Conservation (phyloP, 1,140 invertebrate species). For the Hylaeus anthracinus region DNA sequence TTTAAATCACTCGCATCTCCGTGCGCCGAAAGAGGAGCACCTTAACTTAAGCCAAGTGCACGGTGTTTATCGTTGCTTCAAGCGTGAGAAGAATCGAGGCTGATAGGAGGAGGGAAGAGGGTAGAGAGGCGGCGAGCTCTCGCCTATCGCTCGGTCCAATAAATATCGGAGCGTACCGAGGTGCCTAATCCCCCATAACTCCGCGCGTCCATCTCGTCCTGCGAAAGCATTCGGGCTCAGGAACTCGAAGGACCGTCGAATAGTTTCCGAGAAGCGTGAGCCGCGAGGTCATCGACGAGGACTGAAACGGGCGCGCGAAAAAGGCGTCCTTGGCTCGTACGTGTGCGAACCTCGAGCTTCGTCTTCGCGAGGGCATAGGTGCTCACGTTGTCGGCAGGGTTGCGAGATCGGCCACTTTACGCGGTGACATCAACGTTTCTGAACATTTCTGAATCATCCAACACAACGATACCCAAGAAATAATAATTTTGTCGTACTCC, state of each 20-base stretch:
- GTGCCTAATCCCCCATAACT: conserved; percentile 42
- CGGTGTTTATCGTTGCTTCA: conserved; percentile 23
- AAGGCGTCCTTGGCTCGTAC: neutral
- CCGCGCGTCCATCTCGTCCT: neutral
- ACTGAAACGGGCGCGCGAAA: neutral
- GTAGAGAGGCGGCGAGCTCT: conserved; percentile 7
- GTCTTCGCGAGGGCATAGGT: conserved; percentile 11
- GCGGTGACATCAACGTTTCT: too few relatives aligned
- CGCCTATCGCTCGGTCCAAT: conserved; percentile 21
- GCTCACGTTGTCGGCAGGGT: too few relatives aligned
- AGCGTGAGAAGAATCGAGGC: conserved; percentile 2
- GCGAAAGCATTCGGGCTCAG: conserved; percentile 22
- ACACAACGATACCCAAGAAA: too few relatives aligned
- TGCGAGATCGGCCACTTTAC: too few relatives aligned
- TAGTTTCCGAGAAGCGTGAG: conserved; percentile 35
- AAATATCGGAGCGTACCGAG: conserved; percentile 24
- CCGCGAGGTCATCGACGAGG: neutral
- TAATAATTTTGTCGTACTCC: too few relatives aligned
- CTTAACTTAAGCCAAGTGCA: neutral
- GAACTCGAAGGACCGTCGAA: conserved; percentile 3
- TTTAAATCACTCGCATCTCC: conserved; percentile 28
- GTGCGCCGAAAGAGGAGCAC: neutral
- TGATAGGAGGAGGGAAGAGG: too few relatives aligned
- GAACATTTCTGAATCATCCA: too few relatives aligned
- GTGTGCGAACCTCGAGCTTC: conserved; percentile 32